Evolutionary conservation across 2,888 invertebrate species (phyloP), one percentile per base, ranked within the genome.

Genomic region (Heliconius ismenius): DNA sequence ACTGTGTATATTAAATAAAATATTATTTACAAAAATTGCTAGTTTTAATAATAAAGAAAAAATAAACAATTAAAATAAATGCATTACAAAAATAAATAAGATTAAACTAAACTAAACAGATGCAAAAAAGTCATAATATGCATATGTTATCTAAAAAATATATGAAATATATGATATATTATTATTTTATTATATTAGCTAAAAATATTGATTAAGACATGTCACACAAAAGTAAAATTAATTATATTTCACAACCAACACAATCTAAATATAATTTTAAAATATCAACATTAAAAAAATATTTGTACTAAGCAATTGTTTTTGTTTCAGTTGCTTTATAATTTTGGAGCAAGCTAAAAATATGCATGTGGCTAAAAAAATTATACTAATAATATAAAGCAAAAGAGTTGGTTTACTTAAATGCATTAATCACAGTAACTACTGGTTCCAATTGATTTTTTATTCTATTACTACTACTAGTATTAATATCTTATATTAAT

Each of bases 191-290:
- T 32, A 32, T 11, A 18, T 49, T 2, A 49, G 21, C 49, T 21
- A 49, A 21, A 49, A 49, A 49, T 6, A 0, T 49, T 49, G 9
- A 9, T 15, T 39, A 67, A 67, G 2, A 67, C n/a, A 26, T 67
- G 32, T 36, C 32, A 65, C 18, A 21, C 64, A 24, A 67, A 67
- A 15, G 39, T 24, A 13, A 67, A 39, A 43, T 43, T 24, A 18
- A 43, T 18, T 67, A 58, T 67, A 58, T 70, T 28, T 70, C 70
- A 70, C 70, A 70, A 70, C 70, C 58, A 58, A 58, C 54, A 58
- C 32, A 67, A 67, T 4, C 39, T 39, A 39, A 15, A 67, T 67
- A 26, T 13, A 13, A 11, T 21, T 65, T 65, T n/a, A 36, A 62
- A 65, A 36, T 13, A 54, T 21, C 49, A 49, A 21, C 7, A 54